Conservation (phyloP, 2,797 vertebrate genomes). For the Sebastes jordani region DNA sequence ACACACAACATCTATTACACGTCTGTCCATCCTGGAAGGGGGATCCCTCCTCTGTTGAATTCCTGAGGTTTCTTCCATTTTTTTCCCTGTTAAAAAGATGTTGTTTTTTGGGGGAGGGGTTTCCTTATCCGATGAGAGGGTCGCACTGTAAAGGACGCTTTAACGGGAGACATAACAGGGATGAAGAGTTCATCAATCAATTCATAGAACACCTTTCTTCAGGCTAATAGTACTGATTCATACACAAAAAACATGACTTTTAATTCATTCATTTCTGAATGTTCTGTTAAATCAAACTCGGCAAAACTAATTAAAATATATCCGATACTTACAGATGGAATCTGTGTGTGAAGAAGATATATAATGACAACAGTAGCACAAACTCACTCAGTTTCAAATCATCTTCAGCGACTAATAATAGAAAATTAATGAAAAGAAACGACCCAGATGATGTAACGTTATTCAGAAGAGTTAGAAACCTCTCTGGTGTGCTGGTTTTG, state of each 20-base stretch:
- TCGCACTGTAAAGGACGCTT: too few relatives aligned
- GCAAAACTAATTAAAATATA: constrained; percentile 7
- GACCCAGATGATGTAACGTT: neutral
- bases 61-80: too few relatives aligned
- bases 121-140: too few relatives aligned
- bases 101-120: too few relatives aligned
- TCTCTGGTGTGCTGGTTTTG: too few relatives aligned
- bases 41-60: too few relatives aligned
- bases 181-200: constrained; percentile 9
- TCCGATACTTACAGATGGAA: neutral
- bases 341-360: neutral
- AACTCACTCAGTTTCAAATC: neutral
- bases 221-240: constrained; percentile 2
- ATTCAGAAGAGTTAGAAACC: neutral
- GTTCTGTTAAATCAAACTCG: constrained; percentile 6
- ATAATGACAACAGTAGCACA: neutral
- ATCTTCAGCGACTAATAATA: neutral
- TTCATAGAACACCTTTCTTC: neutral
- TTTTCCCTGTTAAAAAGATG: too few relatives aligned
- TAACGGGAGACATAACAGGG: too few relatives aligned
- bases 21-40: neutral
- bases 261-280: constrained; percentile 21
- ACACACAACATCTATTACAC: neutral
- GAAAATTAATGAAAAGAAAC: neutral
- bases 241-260: neutral